Evolutionary conservation across 2,113 vertebrate species (phyloP).

Genomic region (Sebastes schlegelii): DNA sequence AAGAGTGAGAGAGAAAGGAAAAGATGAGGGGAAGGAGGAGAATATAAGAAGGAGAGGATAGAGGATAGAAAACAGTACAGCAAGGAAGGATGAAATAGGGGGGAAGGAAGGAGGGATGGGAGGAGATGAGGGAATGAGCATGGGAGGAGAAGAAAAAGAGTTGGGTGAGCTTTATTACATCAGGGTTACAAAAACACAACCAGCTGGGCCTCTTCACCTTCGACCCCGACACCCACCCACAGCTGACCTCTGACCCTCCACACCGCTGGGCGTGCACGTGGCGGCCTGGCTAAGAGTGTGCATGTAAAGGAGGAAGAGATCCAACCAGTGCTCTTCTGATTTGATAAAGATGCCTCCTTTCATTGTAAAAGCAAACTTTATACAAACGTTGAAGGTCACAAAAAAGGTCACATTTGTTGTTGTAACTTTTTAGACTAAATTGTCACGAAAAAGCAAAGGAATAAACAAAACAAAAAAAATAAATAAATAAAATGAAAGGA

Average conservation of each 20-base stretch:
- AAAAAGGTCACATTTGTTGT: no score
- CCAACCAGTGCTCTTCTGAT: no score
- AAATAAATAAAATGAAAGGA: no score
- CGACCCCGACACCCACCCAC: constrained; percentile 52
- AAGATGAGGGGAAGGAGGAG: background rate
- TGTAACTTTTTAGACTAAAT: no score
- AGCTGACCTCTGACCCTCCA: constrained; percentile 26
- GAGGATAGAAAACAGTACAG: background rate
- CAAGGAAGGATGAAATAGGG: background rate
- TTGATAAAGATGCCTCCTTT: background rate
- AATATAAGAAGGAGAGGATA: no score
- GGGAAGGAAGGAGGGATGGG: background rate
- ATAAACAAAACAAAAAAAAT: no score
- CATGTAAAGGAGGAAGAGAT: no score
- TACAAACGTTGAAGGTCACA: no score
- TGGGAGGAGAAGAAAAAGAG: background rate
- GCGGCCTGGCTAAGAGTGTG: constrained; percentile 17
- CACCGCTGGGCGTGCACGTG: constrained; percentile 32
- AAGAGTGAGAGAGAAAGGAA: no score
- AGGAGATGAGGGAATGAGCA: background rate
- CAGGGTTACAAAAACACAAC: constrained; percentile 73
- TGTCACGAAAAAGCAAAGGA: no score
- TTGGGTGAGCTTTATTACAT: constrained; percentile 32
- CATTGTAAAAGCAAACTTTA: background rate
- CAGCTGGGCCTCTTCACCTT: constrained; percentile 66